phyloP scores from a whole-genome alignment of 1,140 invertebrate species.

The Chelonus insularis region DNA sequence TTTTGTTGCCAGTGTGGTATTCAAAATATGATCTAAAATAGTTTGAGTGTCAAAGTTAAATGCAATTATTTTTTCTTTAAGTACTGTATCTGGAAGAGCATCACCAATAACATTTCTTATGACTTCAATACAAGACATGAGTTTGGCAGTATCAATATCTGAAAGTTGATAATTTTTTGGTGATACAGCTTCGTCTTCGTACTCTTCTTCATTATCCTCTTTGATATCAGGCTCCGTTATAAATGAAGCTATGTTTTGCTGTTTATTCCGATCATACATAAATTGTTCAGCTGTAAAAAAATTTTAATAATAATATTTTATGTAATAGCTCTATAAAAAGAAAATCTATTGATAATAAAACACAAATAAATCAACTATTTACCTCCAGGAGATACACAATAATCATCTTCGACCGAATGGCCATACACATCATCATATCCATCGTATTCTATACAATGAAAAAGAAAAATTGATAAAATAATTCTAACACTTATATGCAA shows the following conservation, averaged over 20 bases:
- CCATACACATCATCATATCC: constrained; percentile 90
- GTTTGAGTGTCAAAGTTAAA: constrained; percentile 74
- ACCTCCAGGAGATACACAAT: constrained; percentile 86
- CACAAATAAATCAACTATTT: too few relatives aligned
- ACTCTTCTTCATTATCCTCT: constrained; percentile 69
- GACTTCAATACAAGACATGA: constrained; percentile 83
- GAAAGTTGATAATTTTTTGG: constrained; percentile 62
- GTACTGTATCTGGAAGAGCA: constrained; percentile 68
- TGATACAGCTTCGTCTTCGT: constrained; percentile 43
- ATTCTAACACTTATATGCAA: constrained; percentile 21
- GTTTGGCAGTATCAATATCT: constrained; percentile 70
- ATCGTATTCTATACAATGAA: constrained; percentile 83
- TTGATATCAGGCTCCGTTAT: constrained; percentile 73
- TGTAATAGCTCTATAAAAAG: constrained; percentile 2
- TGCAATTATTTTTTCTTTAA: constrained; percentile 68
- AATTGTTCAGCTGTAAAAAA: constrained; percentile 69
- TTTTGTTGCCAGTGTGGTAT: constrained; percentile 45
- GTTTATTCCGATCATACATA: constrained; percentile 78
- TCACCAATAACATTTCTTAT: constrained; percentile 81
- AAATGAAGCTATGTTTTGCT: constrained; percentile 73
- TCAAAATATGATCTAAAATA: constrained; percentile 74
- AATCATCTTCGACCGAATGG: constrained; percentile 89
- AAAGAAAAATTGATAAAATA: constrained; percentile 26
- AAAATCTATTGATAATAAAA: constrained; percentile 35
- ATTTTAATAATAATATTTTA: constrained; percentile 12